Base-by-base conservation (phyloP, 2,888 invertebrate species). In the Neoascia interrupta region DNA sequence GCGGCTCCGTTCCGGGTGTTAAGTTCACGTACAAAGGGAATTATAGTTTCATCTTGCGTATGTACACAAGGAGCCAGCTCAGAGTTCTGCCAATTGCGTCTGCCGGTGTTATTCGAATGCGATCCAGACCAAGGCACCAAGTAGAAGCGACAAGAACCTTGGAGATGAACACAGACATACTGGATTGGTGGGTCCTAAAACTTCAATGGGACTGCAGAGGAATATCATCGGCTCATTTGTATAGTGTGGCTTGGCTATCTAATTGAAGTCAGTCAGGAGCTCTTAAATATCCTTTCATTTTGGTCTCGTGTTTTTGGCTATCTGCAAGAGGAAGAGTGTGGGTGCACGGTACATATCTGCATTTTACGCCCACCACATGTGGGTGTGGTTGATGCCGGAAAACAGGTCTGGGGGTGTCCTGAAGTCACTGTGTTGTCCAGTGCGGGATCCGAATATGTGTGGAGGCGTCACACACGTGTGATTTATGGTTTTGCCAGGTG, bases 221-320 rank as follows among this genome's bases (percentile, higher is more conserved):
- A 79, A 68, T 72, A 79, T 79, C 79, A 72, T 73, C 72, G 61
- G 79, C 72, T 79, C 72, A 79, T 79, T 79, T 79, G 72, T 72
- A 72, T 72, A 72, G 72, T 79, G 79, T 79, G 61, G 79, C 56
- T 79, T 79, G 61, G 79, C 56, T 79, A 79, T 79, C 72, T 72
- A 68, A 79, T 79, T 72, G 76, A 72, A 76, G 70, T 76, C 76
- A 76, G 76, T 76, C 64, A 43, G 70, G 28, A 19, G 70, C 56
- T 76, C 64, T 72, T 70, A 76, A 76, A 70, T 66, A 64, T 70
- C 37, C 31, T 70, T 36, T 69, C n/a, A 37, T 18, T 15, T 8
- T 45, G 45, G 51, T 73, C 63, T 69, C 45, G 43, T 76, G 70
- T 70, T 76, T 64, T 70, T 76, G n/a, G 63, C 45, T 18, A 2